Conservation (phyloP, 2,113 vertebrate genomes). For the Nematolebias whitei region DNA sequence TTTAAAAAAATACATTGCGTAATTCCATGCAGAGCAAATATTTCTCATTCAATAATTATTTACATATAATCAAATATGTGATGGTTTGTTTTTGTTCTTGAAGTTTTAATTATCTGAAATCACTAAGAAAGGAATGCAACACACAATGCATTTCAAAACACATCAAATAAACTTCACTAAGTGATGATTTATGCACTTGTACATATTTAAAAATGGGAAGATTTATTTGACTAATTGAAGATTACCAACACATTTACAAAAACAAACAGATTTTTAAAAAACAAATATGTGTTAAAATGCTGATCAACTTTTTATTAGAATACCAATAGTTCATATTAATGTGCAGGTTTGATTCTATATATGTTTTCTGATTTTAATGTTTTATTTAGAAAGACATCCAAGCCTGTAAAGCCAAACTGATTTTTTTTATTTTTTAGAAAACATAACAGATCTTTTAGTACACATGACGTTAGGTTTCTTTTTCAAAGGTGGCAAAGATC, state of each 20-base stretch:
- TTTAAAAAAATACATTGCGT: too few species aligned
- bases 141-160: background rate
- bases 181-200: background rate
- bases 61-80: background rate
- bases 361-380: background rate
- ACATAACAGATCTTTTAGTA: too few species aligned
- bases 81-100: background rate
- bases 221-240: background rate
- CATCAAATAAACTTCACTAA: background rate
- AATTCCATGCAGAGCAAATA: background rate
- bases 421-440: too few species aligned
- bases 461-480: conserved; percentile 4
- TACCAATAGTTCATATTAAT: background rate
- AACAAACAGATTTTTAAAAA: background rate
- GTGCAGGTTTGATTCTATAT: background rate
- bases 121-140: too few species aligned
- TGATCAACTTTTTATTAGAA: background rate
- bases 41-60: background rate
- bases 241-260: background rate
- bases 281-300: background rate
- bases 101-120: background rate
- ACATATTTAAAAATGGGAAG: background rate
- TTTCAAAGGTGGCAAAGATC: conserved; percentile 33
- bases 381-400: too few species aligned
- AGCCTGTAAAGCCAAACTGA: too few species aligned